Evolutionary conservation across 2,113 vertebrate species (phyloP).

Genomic region (Zosterops lateralis): DNA sequence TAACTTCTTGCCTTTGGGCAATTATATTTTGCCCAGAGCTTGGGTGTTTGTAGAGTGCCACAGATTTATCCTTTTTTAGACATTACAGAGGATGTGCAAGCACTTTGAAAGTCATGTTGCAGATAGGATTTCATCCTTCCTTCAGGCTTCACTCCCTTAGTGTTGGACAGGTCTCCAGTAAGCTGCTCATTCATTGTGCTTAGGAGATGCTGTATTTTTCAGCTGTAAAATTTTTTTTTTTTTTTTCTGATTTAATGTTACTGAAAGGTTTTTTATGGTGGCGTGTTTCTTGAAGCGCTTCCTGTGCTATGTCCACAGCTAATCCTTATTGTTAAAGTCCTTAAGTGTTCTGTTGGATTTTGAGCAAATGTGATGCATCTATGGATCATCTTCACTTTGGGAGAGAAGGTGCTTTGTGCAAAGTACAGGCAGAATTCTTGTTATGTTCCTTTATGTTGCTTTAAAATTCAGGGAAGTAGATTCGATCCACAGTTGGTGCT

Average conservation of each 20-base stretch:
- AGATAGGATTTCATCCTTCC: not conserved
- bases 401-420: not conserved
- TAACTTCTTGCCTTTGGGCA: not conserved
- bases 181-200: not conserved
- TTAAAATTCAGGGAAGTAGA: not conserved
- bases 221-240: no score
- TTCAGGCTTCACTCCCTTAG: not conserved
- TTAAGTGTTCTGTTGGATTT: not conserved
- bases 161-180: not conserved
- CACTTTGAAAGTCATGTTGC: not conserved
- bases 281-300: not conserved
- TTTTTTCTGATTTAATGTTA: not conserved
- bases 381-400: accelerated
- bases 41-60: not conserved
- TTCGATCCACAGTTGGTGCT: not conserved
- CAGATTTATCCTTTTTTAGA: not conserved
- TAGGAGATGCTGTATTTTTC: not conserved
- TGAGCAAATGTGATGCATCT: not conserved
- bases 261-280: not conserved
- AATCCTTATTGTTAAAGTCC: not conserved
- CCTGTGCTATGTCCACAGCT: not conserved
- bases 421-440: not conserved
- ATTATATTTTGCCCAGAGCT: not conserved
- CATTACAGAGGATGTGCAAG: not conserved
- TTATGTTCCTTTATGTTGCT: not conserved